Evolutionary conservation across 2,888 invertebrate genomes (phyloP).

Genomic region (Ceraclea dissimilis): DNA sequence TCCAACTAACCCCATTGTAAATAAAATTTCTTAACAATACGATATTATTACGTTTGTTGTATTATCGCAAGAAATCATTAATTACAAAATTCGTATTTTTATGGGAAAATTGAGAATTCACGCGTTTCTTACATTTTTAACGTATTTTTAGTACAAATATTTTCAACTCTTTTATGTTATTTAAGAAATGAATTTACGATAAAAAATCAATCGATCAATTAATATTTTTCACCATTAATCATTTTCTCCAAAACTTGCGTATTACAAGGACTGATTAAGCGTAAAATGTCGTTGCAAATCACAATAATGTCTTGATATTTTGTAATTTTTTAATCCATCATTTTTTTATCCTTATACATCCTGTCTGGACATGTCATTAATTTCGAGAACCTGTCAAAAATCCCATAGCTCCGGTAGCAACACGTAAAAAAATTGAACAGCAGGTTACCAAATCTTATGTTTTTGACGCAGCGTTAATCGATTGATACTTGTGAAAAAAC

Average conservation of each 20-base stretch:
- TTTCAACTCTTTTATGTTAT: too few relatives aligned
- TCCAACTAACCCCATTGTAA: too few relatives aligned
- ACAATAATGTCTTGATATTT: conserved; percentile 9
- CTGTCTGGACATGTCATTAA: conserved; percentile 12
- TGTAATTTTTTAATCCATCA: conserved; percentile 5
- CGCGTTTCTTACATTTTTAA: background rate
- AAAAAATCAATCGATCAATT: too few relatives aligned
- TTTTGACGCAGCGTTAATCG: conserved; percentile 2
- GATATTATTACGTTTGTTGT: too few relatives aligned
- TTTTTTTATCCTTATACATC: conserved; percentile 7
- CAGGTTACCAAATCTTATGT: background rate
- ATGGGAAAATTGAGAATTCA: background rate
- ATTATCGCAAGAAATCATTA: background rate
- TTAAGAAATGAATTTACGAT: too few relatives aligned
- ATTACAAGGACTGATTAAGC: conserved; percentile 12
- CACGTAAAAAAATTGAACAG: background rate
- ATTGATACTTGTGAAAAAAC: conserved; percentile 19
- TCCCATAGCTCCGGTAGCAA: background rate
- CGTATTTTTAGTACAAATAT: background rate
- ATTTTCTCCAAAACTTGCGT: background rate
- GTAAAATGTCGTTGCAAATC: conserved; percentile 19
- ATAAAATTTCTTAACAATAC: too few relatives aligned
- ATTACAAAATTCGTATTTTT: background rate
- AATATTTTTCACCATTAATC: too few relatives aligned
- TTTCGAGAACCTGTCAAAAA: conserved; percentile 14